Percentiles rank a stretch among this genome's conserved stretches.
phyloP scores from a whole-genome alignment of 2,797 vertebrate species.

The Gobionotothen gibberifrons region DNA sequence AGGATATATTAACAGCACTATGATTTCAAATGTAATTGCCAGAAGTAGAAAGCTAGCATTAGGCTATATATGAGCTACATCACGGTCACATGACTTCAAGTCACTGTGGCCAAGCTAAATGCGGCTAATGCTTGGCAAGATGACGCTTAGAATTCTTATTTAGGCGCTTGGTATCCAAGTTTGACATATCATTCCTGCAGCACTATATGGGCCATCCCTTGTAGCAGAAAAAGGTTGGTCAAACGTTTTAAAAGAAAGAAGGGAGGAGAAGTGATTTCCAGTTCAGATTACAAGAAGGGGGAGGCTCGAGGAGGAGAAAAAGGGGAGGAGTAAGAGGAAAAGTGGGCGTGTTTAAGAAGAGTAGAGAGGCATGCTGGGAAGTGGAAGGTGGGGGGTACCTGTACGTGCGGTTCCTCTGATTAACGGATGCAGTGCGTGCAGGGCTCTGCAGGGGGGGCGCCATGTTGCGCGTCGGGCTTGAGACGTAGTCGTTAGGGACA shows the following conservation, averaged over 20 bases:
- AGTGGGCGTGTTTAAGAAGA: slow-evolving; percentile 52
- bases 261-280: slow-evolving; percentile 13
- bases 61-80: too few species aligned
- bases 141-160: too few species aligned
- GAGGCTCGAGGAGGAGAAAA: slow-evolving; percentile 43
- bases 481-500: slow-evolving; percentile 99
- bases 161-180: too few species aligned
- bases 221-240: slow-evolving; percentile 9
- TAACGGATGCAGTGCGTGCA: slow-evolving; percentile 96
- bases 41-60: too few species aligned
- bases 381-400: slow-evolving; percentile 87
- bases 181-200: background rate
- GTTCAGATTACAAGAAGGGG: slow-evolving; percentile 33
- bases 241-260: slow-evolving; percentile 2
- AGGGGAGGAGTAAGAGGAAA: slow-evolving; percentile 26
- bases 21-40: too few species aligned
- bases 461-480: slow-evolving; percentile 96
- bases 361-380: slow-evolving; percentile 73
- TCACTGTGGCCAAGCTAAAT: too few species aligned
- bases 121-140: too few species aligned
- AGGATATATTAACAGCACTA: too few species aligned
- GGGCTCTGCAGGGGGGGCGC: slow-evolving; percentile 95
- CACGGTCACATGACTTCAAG: too few species aligned
- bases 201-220: background rate
- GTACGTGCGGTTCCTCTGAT: slow-evolving; percentile 99